Evolutionary conservation across 2,797 vertebrate genomes (phyloP).

Genomic region (Acanthurus tractus): DNA sequence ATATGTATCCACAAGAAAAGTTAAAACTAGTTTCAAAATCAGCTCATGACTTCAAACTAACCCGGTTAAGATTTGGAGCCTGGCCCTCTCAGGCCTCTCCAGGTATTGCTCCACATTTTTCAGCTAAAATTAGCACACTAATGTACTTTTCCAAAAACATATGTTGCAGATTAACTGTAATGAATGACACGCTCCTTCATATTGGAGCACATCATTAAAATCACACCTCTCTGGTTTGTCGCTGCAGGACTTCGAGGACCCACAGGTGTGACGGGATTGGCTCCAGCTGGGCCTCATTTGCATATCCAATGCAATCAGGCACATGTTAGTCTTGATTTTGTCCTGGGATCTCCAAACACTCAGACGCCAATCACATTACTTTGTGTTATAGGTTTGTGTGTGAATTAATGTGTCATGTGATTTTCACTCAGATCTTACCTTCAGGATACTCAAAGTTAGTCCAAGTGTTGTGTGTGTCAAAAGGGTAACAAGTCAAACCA

Average conservation of each 20-base stretch:
- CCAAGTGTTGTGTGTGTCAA: slow-evolving; percentile 19
- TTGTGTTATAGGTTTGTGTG: slow-evolving; percentile 1
- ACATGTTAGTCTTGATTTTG: slow-evolving; percentile 60
- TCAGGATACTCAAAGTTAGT: neutral
- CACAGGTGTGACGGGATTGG: slow-evolving; percentile 71
- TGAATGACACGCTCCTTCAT: slow-evolving; percentile 40
- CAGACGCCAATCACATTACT: slow-evolving; percentile 53
- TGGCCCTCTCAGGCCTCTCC: neutral
- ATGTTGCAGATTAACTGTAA: slow-evolving; percentile 47
- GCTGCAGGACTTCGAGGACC: slow-evolving; percentile 62
- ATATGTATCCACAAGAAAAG: too few relatives aligned
- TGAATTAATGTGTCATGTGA: slow-evolving; percentile 5
- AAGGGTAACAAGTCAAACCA: slow-evolving; percentile 56
- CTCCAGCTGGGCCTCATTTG: slow-evolving; percentile 74
- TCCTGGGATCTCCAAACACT: slow-evolving; percentile 47
- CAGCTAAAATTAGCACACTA: slow-evolving; percentile 21
- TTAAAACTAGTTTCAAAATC: neutral
- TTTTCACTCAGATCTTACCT: neutral
- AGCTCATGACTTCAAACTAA: slow-evolving; percentile 2
- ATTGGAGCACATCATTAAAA: slow-evolving; percentile 59
- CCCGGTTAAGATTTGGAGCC: slow-evolving; percentile 8
- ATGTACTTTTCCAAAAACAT: slow-evolving; percentile 31
- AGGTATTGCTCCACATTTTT: slow-evolving; percentile 1
- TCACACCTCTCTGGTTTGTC: slow-evolving; percentile 43
- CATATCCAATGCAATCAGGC: slow-evolving; percentile 80